Evolutionary conservation across 2,113 vertebrate genomes (phyloP).

Genomic region (Picathartes gymnocephalus): DNA sequence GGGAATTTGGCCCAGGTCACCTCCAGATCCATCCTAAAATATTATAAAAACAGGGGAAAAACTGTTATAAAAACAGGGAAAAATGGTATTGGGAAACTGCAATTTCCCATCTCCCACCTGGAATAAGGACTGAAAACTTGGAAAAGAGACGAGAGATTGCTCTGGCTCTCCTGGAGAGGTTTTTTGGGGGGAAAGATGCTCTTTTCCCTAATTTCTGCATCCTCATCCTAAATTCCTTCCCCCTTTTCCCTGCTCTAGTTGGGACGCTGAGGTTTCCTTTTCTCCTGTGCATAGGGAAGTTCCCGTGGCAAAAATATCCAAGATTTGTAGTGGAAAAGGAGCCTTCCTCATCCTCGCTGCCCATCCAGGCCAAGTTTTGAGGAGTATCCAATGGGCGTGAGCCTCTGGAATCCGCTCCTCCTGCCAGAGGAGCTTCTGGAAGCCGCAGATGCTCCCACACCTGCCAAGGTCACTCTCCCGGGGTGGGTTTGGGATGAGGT

Average conservation of each 20-base stretch:
- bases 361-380: not conserved
- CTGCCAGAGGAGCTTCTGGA: not conserved
- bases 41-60: not conserved
- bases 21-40: not conserved
- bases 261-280: fast-evolving
- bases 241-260: fast-evolving
- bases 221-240: not conserved
- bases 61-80: fast-evolving
- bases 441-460: not conserved
- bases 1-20: not conserved
- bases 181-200: fast-evolving
- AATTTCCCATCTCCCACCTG: not conserved
- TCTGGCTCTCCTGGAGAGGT: not conserved
- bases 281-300: fast-evolving
- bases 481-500: not conserved
- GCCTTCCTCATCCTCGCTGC: not conserved
- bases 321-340: fast-evolving
- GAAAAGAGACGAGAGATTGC: fast-evolving
- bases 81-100: fast-evolving
- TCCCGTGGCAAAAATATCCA: fast-evolving
- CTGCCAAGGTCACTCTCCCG: conserved; percentile 12
- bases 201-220: fast-evolving
- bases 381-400: not conserved
- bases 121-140: not conserved
- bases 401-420: not conserved